A percentile compares a stretch with the other conserved stretches of the same genome.
These are phyloP conservation scores for Intellagama lesueurii DNA, from an alignment of 2,797 vertebrate genomes.

Conservation along the genomic window DNA sequence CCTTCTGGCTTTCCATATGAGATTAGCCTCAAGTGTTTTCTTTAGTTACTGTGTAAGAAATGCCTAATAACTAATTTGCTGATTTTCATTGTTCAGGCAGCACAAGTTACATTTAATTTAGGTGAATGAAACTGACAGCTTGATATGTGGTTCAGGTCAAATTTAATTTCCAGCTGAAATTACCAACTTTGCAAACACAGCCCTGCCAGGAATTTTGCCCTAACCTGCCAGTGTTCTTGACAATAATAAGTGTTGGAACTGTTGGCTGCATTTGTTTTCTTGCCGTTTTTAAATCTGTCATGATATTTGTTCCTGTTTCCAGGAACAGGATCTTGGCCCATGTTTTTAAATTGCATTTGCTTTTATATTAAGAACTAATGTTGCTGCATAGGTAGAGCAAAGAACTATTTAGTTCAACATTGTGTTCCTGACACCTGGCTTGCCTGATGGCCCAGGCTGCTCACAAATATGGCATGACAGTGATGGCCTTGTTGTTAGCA, in stretches of 20 bases:
- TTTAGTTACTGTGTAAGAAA: slow-evolving; percentile 65
- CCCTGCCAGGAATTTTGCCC: slow-evolving; percentile 31
- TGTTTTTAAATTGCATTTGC: not conserved
- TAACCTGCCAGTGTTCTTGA: slow-evolving; percentile 45
- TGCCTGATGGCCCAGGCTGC: not conserved
- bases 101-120: slow-evolving; percentile 65
- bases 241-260: slow-evolving; percentile 19
- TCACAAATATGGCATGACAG: not conserved
- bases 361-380: not conserved
- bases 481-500: not conserved
- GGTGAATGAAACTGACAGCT: slow-evolving; percentile 64
- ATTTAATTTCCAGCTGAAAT: slow-evolving; percentile 73
- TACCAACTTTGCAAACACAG: slow-evolving; percentile 55
- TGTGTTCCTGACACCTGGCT: not conserved
- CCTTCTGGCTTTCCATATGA: slow-evolving; percentile 64
- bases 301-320: slow-evolving; percentile 1
- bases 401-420: not conserved
- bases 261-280: not conserved
- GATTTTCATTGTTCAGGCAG: slow-evolving; percentile 60
- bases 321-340: slow-evolving; percentile 13
- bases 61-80: slow-evolving; percentile 68
- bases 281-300: not conserved
- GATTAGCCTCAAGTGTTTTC: slow-evolving; percentile 65
- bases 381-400: not conserved
- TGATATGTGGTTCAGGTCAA: slow-evolving; percentile 64